phyloP scores from a whole-genome alignment of 2,797 vertebrate species.

The Otolemur crassicaudatus region DNA sequence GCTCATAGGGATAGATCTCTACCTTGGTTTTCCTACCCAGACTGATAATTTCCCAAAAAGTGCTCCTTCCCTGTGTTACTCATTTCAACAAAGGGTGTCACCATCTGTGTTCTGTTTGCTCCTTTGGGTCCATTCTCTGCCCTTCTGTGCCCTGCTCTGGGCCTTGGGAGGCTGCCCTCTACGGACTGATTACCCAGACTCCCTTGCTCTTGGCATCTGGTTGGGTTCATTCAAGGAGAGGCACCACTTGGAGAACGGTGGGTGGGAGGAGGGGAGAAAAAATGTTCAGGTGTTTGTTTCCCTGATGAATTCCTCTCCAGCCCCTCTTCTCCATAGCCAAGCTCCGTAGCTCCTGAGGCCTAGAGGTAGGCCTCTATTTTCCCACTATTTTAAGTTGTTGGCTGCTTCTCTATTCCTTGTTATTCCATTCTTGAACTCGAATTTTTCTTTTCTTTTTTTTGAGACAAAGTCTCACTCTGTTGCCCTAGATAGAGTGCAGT shows the following conservation, averaged over 20 bases:
- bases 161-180: slow-evolving; percentile 10
- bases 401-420: background rate
- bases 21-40: slow-evolving; percentile 6
- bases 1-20: background rate
- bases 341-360: background rate
- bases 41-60: slow-evolving; percentile 17
- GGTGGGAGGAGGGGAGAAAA: background rate
- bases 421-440: background rate
- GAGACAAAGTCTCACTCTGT: too few relatives aligned
- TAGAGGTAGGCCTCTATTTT: background rate
- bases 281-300: background rate
- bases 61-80: background rate
- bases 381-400: background rate
- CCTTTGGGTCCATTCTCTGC: background rate
- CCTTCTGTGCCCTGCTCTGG: background rate
- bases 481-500: too few relatives aligned
- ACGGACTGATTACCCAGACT: background rate
- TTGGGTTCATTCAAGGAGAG: background rate
- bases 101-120: background rate
- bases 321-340: background rate
- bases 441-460: too few relatives aligned
- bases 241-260: background rate
- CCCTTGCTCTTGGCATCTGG: background rate
- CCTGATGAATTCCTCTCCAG: background rate
- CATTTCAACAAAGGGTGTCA: background rate